Base-by-base conservation (phyloP, 1,140 invertebrate species). In the Heliothis subflexa region DNA sequence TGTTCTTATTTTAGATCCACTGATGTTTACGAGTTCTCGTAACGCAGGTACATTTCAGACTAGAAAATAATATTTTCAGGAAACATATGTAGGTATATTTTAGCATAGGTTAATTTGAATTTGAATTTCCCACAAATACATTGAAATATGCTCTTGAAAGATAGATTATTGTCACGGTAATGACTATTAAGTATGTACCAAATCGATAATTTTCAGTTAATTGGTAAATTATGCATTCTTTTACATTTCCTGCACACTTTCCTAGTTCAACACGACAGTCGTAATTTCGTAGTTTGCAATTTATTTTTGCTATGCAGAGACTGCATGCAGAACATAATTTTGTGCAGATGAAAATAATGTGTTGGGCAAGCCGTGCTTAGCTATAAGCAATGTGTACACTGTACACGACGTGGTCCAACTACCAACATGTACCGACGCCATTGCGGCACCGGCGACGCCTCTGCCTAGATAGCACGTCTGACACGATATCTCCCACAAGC, bases 391-490 rank as follows among this genome's bases (percentile, higher is more conserved):
- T 47, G 33, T 45, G 49, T 55, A 16, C 25, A 52, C 59, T 45
- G 49, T 55, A 16, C 25, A 52, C 59, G 66, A 72, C 75, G 66
- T 78, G 66, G 45, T 33, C 52, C 50, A 71, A 68, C 52, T 78
- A 73, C 72, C 54, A 78, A 71, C 50, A 57, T 16, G 50, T 79
- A 84, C 79, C 70, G 78, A 82, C 81, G 79, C 66, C 82, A 76
- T 79, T 83, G 79, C 78, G 74, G 49, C 50, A 21, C 52, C 73
- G 78, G 49, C 64, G 75, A 57, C 81, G 64, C 25, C 82, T 54
- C n/a, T 45, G 68, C 57, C 50, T 72, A 83, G 82, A 85, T 85
- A 86, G 80, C 61, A 72, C 49, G 74, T 74, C 81, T 61, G 74
- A 55, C 55, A 61, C 12, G 62, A 80, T 82, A 77, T 81, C 64